Evolutionary conservation across 2,113 vertebrate genomes (phyloP).

Genomic region (human): DNA sequence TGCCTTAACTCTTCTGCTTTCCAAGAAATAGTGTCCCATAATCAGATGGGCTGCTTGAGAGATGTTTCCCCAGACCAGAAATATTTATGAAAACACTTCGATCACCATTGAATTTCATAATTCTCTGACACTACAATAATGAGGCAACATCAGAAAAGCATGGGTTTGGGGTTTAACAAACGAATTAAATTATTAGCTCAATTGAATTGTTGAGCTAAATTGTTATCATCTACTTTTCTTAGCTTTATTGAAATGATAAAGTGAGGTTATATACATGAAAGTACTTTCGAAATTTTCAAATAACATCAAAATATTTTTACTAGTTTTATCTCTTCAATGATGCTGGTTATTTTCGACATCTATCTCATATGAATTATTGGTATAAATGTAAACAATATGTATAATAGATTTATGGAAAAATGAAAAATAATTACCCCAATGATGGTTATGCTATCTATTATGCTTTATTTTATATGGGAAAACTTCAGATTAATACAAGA

Average conservation of each 20-base stretch:
- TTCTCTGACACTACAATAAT: not conserved
- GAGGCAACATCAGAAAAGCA: not conserved
- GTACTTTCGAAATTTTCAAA: not conserved
- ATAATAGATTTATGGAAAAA: not conserved
- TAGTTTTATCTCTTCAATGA: not conserved
- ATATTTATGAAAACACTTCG: not conserved
- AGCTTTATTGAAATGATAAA: not conserved
- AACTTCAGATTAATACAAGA: not conserved
- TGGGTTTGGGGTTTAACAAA: not conserved
- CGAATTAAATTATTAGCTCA: not conserved
- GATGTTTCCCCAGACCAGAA: not conserved
- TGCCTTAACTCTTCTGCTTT: not conserved
- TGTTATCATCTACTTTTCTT: not conserved
- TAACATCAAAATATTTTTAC: conserved; percentile 5
- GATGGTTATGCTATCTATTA: not conserved
- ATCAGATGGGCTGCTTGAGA: not conserved
- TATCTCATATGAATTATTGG: not conserved
- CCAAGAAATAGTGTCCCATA: not conserved
- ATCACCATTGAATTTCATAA: not conserved
- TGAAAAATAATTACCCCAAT: not conserved
- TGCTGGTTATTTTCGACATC: not conserved
- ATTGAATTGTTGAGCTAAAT: no score
- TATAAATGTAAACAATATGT: not conserved
- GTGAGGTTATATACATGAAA: not conserved
- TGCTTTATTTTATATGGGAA: not conserved